Base-by-base conservation (phyloP, 2,888 invertebrate genomes). In the Crepidodera aurea region DNA sequence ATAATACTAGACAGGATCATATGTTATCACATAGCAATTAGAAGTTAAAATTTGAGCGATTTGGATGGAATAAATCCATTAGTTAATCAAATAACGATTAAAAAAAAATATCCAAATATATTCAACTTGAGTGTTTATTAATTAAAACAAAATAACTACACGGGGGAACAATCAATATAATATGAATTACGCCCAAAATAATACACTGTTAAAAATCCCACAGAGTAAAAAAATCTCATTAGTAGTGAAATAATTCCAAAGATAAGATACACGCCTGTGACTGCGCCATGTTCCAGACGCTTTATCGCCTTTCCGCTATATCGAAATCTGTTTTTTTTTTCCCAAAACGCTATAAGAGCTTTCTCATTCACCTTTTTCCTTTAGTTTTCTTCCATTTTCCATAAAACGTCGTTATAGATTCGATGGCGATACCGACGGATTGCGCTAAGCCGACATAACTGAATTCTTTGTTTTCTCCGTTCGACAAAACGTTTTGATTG, bases 401-500 rank as follows among this genome's bases (percentile, higher is more conserved):
- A 82, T 92, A 90, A 84, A 95, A 96, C 70, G 89, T 88, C 71
- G 88, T 88, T 71, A 95, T 90, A 75, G 90, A 88, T 80, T 94
- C 92, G 57, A 94, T 84, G 71, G 90, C 88, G 51, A 95, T 89
- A 15, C 94, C 94, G 64, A 91, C 91, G 44, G 91, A 86, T 73
- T 90, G 87, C 19, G 93, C 89, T 69, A 94, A 87, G 61, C 92
- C 92, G 5, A 89, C 87, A 60, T 89, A 86, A 78, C 91, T 92
- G 76, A 92, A 90, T 68, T 89, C 86, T 70, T 85, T 87, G 64
- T 84, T 84, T 54, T 87, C 87, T 5, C 73, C 75, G 42, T 75
- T 74, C 5, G 73, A 65, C 42, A 76, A 50, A 6, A 75, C 84
- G 10, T 71, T 73, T 29, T 75, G 76, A 69, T 81, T 83, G 40